Percentiles rank a stretch among this genome's conserved stretches.
phyloP scores from a whole-genome alignment of 2,888 invertebrate species.

The Meiosimyza decipiens region DNA sequence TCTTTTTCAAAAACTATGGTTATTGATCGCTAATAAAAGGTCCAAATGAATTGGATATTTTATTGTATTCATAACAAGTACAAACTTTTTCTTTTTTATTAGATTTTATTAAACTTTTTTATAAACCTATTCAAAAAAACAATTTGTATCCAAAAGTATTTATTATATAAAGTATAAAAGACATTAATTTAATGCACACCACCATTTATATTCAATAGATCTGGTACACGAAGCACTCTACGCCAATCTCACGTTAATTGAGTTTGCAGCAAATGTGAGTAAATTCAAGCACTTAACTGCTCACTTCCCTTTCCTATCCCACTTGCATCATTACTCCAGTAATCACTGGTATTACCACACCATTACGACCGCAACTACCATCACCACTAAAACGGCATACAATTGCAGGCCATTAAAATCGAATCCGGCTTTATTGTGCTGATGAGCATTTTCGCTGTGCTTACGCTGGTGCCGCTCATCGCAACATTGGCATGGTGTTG shows the following conservation, averaged over 20 bases:
- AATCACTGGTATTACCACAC: slow-evolving; percentile 1
- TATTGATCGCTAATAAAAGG: too few species aligned
- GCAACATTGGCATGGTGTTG: slow-evolving; percentile 70
- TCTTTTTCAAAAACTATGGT: too few species aligned
- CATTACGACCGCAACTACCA: background rate
- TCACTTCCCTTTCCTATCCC: background rate
- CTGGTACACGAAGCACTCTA: slow-evolving; percentile 64
- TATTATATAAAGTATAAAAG: background rate
- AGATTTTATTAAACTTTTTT: too few species aligned
- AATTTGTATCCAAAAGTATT: background rate
- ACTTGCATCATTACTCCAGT: too few species aligned
- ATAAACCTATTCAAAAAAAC: too few species aligned
- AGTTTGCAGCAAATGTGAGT: slow-evolving; percentile 64
- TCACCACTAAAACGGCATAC: background rate
- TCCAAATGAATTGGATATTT: too few species aligned
- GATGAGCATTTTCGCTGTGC: slow-evolving; percentile 72
- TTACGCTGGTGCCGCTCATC: slow-evolving; percentile 75
- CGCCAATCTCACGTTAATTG: slow-evolving; percentile 62
- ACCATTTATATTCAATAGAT: slow-evolving; percentile 47
- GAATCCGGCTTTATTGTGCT: slow-evolving; percentile 77
- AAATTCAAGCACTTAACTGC: background rate
- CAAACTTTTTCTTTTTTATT: too few species aligned
- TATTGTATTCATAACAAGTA: too few species aligned
- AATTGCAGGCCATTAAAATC: slow-evolving; percentile 75
- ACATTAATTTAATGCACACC: too few species aligned